Conservation (phyloP, 2,113 vertebrate genomes). For the Rhipidura dahli region DNA sequence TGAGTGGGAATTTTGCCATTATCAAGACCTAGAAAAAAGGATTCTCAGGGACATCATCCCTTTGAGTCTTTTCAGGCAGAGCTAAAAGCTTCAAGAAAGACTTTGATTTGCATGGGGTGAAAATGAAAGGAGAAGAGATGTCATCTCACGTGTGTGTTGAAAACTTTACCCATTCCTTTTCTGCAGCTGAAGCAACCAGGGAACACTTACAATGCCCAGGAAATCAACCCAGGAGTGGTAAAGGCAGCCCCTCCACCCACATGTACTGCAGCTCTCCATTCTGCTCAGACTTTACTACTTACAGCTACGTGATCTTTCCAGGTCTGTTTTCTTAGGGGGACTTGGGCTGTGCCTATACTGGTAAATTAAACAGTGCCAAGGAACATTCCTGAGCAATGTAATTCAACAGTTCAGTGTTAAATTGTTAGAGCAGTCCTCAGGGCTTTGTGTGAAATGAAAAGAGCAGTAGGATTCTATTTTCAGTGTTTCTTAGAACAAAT, state of each 20-base stretch:
- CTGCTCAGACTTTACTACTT: background rate
- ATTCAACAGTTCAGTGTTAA: background rate
- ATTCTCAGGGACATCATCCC: background rate
- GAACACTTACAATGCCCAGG: background rate
- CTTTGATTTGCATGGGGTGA: background rate
- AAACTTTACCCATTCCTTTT: background rate
- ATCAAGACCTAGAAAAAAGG: background rate
- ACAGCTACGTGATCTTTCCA: background rate
- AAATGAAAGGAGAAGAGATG: background rate
- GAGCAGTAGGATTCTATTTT: background rate
- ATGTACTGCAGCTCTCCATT: background rate
- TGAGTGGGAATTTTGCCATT: background rate
- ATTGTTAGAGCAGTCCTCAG: background rate
- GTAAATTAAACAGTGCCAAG: background rate
- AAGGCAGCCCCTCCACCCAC: background rate
- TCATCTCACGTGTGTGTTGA: accelerated
- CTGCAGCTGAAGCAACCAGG: background rate
- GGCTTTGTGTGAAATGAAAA: background rate
- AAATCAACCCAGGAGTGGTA: background rate
- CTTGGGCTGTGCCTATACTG: background rate
- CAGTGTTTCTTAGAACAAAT: background rate
- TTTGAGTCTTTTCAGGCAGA: background rate
- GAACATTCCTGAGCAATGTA: background rate
- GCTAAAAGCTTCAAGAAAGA: background rate
- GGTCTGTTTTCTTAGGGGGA: background rate